Evolutionary conservation across 2,888 invertebrate genomes (phyloP).

Genomic region (Drosophila kuntzei): DNA sequence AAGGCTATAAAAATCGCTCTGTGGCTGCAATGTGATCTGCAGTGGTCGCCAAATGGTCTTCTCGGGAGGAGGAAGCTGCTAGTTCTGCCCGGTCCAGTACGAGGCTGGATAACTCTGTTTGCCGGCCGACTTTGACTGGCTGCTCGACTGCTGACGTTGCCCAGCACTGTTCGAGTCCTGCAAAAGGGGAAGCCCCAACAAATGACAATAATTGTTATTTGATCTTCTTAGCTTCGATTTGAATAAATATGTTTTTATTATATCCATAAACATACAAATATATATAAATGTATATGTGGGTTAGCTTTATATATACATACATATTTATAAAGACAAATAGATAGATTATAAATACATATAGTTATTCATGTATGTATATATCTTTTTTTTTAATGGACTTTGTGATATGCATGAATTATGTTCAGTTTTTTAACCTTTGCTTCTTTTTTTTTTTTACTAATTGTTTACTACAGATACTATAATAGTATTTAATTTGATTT

Average conservation of each 20-base stretch:
- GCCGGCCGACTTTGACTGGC: slow-evolving; percentile 85
- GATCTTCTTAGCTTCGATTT: background rate
- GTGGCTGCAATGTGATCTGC: slow-evolving; percentile 56
- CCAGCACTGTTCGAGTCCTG: slow-evolving; percentile 86
- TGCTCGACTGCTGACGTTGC: slow-evolving; percentile 86
- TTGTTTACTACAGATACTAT: slow-evolving; percentile 19
- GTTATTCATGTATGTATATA: slow-evolving; percentile 15
- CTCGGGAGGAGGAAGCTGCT: slow-evolving; percentile 83
- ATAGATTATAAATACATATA: slow-evolving; percentile 16
- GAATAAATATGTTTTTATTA: background rate
- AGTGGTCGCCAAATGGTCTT: slow-evolving; percentile 74
- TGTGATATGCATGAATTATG: slow-evolving; percentile 45
- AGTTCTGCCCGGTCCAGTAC: slow-evolving; percentile 86
- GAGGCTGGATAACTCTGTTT: slow-evolving; percentile 86
- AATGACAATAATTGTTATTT: background rate
- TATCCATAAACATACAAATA: slow-evolving; percentile 33
- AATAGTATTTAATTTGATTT: slow-evolving; percentile 4
- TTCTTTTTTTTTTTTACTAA: slow-evolving; percentile 27
- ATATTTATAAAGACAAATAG: slow-evolving; percentile 1
- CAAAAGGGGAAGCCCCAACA: slow-evolving; percentile 37
- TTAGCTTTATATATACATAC: slow-evolving; percentile 20
- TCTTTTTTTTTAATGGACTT: slow-evolving; percentile 25
- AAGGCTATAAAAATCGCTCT: slow-evolving; percentile 65
- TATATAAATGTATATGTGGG: slow-evolving; percentile 27
- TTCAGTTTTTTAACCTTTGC: slow-evolving; percentile 32